Evolutionary conservation across 2,888 invertebrate species (phyloP), one percentile per base, ranked within the genome.

Genomic region (Sphaerophoria taeniata): DNA sequence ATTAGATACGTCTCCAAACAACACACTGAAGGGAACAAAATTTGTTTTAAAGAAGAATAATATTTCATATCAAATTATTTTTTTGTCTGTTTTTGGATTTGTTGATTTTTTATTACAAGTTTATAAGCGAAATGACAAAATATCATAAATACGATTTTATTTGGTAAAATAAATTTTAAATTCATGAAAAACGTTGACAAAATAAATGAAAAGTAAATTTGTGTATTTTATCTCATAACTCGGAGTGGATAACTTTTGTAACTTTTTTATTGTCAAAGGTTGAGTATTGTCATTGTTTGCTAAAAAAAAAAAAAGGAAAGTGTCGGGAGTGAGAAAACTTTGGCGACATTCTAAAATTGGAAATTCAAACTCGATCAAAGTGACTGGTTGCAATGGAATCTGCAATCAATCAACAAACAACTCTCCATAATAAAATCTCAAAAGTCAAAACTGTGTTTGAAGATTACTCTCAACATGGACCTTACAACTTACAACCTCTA

Each of bases 11-110:
- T 3, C 0, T 9, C 24, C 24, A 24, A 24, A 24, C 24, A 24
- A 24, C 2, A 9, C 3, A 9, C 12, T 11, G 11, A n/a, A 6
- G 39, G 24, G 9, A 12, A 53, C 34, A 24, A 67, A 34, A 34
- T 67, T 67, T 67, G 51, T 51, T 67, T 43, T 51, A 36, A 39
- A 67, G 53, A 67, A 53, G 53, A 67, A 53, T 39, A 53, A 53
- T 51, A 67, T 65, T 33, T 65, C 49, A 67, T 67, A 67, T 67
- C 51, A 67, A 67, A 67, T 67, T 39, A 53, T 39, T 39, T 67
- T 60, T 60, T 53, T n/a, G 53, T 24, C 1, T 24, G 1, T 36
- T 65, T 49, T 65, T n/a, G 36, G 39, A 67, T 67, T 67, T 67
- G 67, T 53, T 67, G 67, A 36, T 24, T 53, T 51, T 24, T 53